phyloP scores from a whole-genome alignment of 2,113 vertebrate genomes.

The Piliocolobus tephrosceles region DNA sequence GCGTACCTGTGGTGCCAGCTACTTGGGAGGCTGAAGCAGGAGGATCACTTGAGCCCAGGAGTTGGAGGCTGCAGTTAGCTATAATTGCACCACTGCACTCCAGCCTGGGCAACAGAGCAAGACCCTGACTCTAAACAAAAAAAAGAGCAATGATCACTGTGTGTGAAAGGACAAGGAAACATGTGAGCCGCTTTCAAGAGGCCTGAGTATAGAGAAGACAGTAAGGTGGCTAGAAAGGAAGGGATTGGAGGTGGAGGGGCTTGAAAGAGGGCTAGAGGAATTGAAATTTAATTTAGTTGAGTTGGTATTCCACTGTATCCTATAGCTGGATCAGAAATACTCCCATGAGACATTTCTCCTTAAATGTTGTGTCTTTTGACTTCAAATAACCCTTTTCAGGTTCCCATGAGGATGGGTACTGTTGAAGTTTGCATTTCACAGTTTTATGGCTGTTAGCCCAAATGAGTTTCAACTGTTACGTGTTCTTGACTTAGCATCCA shows the following conservation, averaged over 20 bases:
- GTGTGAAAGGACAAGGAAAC: background rate
- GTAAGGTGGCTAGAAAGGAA: background rate
- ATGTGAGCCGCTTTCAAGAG: background rate
- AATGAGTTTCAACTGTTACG: background rate
- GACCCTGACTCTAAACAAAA: no score
- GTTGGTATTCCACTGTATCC: background rate
- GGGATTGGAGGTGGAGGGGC: background rate
- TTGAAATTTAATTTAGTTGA: background rate
- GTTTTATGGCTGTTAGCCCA: background rate
- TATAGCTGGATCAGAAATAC: background rate
- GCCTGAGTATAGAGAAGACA: background rate
- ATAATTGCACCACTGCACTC: no score
- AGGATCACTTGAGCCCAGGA: no score
- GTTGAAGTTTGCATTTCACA: background rate
- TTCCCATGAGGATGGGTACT: background rate
- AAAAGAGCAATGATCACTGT: no score
- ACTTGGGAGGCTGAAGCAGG: no score
- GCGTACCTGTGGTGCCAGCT: no score
- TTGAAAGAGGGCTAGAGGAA: background rate
- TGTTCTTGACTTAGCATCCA: background rate
- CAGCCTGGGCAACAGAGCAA: no score
- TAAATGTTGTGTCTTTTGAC: background rate
- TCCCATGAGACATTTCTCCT: background rate
- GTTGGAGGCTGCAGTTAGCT: no score
- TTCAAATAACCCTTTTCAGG: background rate